Conservation (phyloP, 2,888 invertebrate species). For the Melinaea menophilus region DNA sequence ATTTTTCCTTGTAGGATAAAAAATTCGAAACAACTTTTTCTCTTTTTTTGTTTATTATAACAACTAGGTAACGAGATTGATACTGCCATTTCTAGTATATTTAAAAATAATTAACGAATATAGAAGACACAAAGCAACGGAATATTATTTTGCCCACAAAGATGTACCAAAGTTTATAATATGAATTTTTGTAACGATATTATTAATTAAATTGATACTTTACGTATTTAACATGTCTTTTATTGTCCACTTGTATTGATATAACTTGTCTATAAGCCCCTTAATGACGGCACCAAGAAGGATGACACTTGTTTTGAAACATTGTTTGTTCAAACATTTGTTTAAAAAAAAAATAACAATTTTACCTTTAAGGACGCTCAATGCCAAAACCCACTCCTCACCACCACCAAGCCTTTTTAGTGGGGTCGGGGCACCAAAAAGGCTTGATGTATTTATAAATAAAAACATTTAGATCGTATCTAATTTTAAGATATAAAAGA, state of each 20-base stretch:
- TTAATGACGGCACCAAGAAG: no score
- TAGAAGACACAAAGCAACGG: slow-evolving; percentile 7
- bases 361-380: no score
- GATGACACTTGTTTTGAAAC: no score
- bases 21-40: not conserved
- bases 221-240: slow-evolving; percentile 41
- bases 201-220: slow-evolving; percentile 65
- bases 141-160: slow-evolving; percentile 23
- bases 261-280: no score
- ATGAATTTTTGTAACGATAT: slow-evolving; percentile 50
- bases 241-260: not conserved
- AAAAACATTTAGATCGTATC: no score
- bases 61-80: not conserved
- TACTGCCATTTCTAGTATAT: slow-evolving; percentile 5
- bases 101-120: not conserved
- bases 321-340: no score
- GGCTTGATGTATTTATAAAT: no score
- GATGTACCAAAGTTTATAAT: slow-evolving; percentile 49
- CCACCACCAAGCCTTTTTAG: no score
- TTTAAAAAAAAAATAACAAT: no score
- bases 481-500: no score
- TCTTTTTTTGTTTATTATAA: not conserved
- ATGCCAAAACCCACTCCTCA: no score
- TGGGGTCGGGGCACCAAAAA: no score
- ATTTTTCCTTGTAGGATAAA: not conserved